Evolutionary conservation across 37 sponge, comb jelly and placozoan genomes (phyloP), one percentile per base, ranked within the genome.

Genomic region (Chondrilla cf. caribensis): DNA sequence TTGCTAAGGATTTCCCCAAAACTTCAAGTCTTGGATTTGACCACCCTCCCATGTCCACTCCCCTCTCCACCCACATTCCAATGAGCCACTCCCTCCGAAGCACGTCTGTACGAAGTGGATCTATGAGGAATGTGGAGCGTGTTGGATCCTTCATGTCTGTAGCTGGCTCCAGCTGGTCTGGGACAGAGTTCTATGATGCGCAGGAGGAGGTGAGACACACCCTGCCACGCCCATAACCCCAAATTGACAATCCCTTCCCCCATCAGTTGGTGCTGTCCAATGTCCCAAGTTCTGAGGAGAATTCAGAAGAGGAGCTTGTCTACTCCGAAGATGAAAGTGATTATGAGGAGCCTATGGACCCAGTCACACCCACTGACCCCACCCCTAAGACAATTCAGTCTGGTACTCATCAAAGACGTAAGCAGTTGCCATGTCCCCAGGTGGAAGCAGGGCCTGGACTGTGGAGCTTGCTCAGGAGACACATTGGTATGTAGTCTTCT

Each of bases 181-280:
- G 81, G 38, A 89, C 87, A 40, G 87, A 65, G 40, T 91, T 87
- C 72, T 91, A 84, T 85, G 92, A 91, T 85, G 92, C 92, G 18
- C 80, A 83, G 37, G 92, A 91, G 21, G 87, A 86, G 83, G 86
- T 86, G 38, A 29, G 82, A 73, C 29, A 62, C 64, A 62, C 64
- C 64, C 64, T 28, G 25, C 6, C 64, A 62, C 25, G 15, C 29
- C 29, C 64, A n/a, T 15, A 14, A 47, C 6, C 51, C n/a, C n/a
- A n/a, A n/a, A 17, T 17, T 55, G 57, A 29, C 29, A 62, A 62
- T 62, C 64, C 22, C 41, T 73, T 73, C 43, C 41, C 5, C 25
- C 21, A 2, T 17, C 24, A 73, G 76, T 37, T 73, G 38, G 76
- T 73, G 17, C 44, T 73, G 22, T 73, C 76, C 76, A 73, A 73